These are phyloP conservation scores for Rhagium mordax DNA, from an alignment of 2,888 invertebrate genomes.

Conservation along the genomic window DNA sequence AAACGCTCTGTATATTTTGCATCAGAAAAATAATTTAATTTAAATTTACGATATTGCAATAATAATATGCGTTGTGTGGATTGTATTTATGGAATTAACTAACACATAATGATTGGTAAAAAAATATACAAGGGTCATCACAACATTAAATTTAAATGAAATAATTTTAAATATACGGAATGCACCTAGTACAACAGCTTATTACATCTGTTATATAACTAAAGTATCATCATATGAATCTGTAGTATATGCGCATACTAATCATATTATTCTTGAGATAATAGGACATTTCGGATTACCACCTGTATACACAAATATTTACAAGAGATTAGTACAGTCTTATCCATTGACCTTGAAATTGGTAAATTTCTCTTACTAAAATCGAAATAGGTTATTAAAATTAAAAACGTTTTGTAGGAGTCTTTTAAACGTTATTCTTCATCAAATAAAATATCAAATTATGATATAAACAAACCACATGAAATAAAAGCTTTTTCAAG, in stretches of 20 bases:
- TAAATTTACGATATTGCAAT: neutral
- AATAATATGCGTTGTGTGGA: neutral
- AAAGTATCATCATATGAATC: too few species aligned
- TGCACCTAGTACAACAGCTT: too few species aligned
- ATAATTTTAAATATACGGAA: too few species aligned
- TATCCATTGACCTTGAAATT: neutral
- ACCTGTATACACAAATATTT: neutral
- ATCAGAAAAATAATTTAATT: neutral
- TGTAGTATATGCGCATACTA: neutral
- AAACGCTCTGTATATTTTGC: slow-evolving; percentile 5
- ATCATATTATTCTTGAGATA: neutral
- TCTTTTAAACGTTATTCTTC: too few species aligned
- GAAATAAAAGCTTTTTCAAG: neutral
- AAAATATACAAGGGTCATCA: neutral
- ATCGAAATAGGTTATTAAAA: too few species aligned
- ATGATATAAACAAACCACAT: too few species aligned
- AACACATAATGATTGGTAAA: neutral
- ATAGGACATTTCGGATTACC: neutral
- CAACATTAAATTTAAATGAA: neutral
- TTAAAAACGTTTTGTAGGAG: too few species aligned
- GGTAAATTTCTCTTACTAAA: neutral
- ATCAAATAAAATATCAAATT: too few species aligned
- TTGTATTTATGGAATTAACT: neutral
- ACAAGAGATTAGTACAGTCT: neutral
- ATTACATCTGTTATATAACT: too few species aligned